Conservation (phyloP, 2,797 vertebrate genomes). For the Carapus acus region DNA sequence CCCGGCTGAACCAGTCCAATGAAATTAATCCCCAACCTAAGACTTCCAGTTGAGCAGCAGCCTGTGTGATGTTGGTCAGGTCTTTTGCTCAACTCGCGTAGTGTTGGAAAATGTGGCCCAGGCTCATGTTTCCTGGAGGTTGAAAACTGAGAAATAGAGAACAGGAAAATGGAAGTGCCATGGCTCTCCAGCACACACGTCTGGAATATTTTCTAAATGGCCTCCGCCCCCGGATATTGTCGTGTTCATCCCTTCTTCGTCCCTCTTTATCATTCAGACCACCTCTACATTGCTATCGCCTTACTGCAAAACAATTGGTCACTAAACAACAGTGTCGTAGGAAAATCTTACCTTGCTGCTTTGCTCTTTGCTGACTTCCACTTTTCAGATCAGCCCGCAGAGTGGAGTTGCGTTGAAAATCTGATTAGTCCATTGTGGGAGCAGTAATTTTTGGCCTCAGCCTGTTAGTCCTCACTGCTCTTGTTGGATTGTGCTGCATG, state of each 20-base stretch:
- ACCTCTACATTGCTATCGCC: constrained; percentile 11
- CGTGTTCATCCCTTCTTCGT: not conserved
- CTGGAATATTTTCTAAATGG: constrained; percentile 6
- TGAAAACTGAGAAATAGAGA: no score
- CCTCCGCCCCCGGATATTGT: not conserved
- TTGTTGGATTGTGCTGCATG: not conserved
- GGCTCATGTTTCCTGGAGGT: no score
- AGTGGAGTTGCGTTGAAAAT: not conserved
- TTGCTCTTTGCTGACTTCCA: constrained; percentile 5
- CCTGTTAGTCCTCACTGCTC: not conserved
- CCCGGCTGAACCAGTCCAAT: not conserved
- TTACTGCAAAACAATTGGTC: constrained; percentile 31
- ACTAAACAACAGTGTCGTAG: constrained; percentile 13
- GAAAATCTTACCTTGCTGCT: not conserved
- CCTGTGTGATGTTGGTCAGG: not conserved
- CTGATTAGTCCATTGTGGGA: not conserved
- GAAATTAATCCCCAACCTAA: not conserved
- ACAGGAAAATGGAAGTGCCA: no score
- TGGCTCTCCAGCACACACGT: no score
- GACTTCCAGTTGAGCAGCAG: not conserved
- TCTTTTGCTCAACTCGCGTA: not conserved
- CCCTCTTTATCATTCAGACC: constrained; percentile 12
- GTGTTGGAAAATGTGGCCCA: constrained; percentile 2
- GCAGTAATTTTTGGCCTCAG: not conserved
- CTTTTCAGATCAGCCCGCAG: constrained; percentile 1